phyloP scores from a whole-genome alignment of 2,888 invertebrate genomes.

The Salpingus planirostris region DNA sequence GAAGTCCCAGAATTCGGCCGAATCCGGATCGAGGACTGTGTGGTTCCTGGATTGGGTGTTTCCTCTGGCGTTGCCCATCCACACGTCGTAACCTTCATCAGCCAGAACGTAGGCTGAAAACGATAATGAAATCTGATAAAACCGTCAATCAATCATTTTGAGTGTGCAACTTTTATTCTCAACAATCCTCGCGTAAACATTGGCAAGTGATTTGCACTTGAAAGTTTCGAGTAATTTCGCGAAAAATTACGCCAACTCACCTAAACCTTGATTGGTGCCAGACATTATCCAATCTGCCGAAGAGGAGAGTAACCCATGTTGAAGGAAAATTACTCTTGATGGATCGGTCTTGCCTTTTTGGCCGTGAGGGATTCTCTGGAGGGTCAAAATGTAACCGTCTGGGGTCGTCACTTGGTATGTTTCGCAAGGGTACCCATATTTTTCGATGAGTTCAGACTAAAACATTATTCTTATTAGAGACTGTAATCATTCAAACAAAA shows the following conservation, averaged over 20 bases:
- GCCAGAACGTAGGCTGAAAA: slow-evolving; percentile 24
- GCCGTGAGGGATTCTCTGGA: slow-evolving; percentile 49
- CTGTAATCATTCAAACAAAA: too few relatives aligned
- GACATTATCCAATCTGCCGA: slow-evolving; percentile 49
- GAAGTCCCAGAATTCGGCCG: slow-evolving; percentile 40
- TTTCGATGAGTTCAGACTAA: slow-evolving; percentile 39
- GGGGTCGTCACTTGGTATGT: slow-evolving; percentile 40
- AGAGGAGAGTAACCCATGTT: slow-evolving; percentile 47
- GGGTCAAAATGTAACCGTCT: slow-evolving; percentile 50
- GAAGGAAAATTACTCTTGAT: slow-evolving; percentile 40
- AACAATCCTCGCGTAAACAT: too few relatives aligned
- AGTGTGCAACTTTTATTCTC: too few relatives aligned
- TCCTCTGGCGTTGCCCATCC: slow-evolving; percentile 29
- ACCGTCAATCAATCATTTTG: background rate
- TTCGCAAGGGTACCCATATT: slow-evolving; percentile 42
- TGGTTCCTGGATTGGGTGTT: slow-evolving; percentile 23
- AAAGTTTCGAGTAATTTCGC: too few relatives aligned
- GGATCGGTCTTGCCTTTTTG: slow-evolving; percentile 17
- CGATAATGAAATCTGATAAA: background rate
- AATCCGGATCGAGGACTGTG: slow-evolving; percentile 23
- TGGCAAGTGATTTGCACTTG: too few relatives aligned
- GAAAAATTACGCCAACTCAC: too few relatives aligned
- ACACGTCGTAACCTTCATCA: slow-evolving; percentile 31
- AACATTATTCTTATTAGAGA: too few relatives aligned
- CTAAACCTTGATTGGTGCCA: slow-evolving; percentile 39